These are phyloP conservation scores for Trimorus sp. DNA, from an alignment of 2,888 invertebrate species.

Conservation along the genomic window DNA sequence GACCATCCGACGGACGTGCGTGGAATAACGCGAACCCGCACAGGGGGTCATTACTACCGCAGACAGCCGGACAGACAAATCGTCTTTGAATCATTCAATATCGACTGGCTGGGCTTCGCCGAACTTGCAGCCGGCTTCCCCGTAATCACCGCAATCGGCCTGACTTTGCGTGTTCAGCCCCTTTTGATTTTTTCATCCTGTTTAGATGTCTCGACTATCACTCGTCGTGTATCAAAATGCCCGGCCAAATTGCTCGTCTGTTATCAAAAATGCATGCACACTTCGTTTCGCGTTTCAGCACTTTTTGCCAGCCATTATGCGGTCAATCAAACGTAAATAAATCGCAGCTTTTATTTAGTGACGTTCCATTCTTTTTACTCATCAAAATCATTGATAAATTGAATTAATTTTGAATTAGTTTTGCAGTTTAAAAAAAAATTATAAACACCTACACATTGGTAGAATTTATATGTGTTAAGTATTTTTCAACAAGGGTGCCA, in stretches of 20 bases:
- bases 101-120: constrained; percentile 24
- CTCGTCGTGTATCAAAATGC: constrained; percentile 21
- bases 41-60: constrained; percentile 47
- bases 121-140: constrained; percentile 22
- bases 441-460: too few relatives aligned
- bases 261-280: constrained; percentile 20
- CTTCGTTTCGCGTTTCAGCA: background rate
- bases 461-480: too few relatives aligned
- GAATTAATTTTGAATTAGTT: too few relatives aligned
- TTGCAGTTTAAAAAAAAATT: too few relatives aligned
- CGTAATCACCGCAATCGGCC: constrained; percentile 34
- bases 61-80: constrained; percentile 53
- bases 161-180: constrained; percentile 35
- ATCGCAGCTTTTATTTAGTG: too few relatives aligned
- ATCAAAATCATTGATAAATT: too few relatives aligned
- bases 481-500: too few relatives aligned
- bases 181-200: constrained; percentile 25
- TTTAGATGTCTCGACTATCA: constrained; percentile 3
- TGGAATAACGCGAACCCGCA: constrained; percentile 42
- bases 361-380: too few relatives aligned
- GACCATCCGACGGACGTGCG: constrained; percentile 63
- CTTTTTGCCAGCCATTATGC: background rate
- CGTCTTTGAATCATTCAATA: constrained; percentile 58
- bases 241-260: constrained; percentile 16
- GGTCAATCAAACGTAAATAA: too few relatives aligned